phyloP scores from a whole-genome alignment of 2,888 invertebrate genomes.

The Prosopocoilus inquinatus region DNA sequence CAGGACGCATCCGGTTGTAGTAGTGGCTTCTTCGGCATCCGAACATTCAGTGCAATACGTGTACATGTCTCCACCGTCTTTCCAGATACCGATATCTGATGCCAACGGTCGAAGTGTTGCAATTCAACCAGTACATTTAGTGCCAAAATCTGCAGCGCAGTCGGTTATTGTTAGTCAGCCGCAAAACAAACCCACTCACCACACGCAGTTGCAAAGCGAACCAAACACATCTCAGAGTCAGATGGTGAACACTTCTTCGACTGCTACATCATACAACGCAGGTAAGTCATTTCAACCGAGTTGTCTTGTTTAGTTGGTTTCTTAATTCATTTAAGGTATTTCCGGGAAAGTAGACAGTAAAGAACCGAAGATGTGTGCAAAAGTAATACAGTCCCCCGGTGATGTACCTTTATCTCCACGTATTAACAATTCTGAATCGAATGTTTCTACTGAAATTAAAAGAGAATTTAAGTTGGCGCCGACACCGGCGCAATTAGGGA shows the following conservation, averaged over 20 bases:
- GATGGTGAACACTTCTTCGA: conserved; percentile 4
- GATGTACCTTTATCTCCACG: conserved; percentile 31
- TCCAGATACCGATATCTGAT: conserved; percentile 53
- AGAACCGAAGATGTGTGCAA: conserved; percentile 19
- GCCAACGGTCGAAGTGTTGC: conserved; percentile 37
- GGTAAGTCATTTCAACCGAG: neutral
- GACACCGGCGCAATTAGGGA: conserved; percentile 90
- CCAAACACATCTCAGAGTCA: conserved; percentile 7
- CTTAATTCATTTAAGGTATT: conserved; percentile 12
- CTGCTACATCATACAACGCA: conserved; percentile 8
- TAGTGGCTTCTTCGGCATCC: conserved; percentile 46
- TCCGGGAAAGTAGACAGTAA: conserved; percentile 22
- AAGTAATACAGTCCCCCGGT: conserved; percentile 27
- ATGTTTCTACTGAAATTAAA: conserved; percentile 26
- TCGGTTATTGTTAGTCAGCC: conserved; percentile 59
- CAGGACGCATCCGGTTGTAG: conserved; percentile 45
- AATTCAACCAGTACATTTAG: conserved; percentile 42
- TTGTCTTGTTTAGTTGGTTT: neutral
- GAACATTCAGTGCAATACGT: conserved; percentile 50
- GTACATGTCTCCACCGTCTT: conserved; percentile 48
- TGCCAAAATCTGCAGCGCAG: conserved; percentile 49
- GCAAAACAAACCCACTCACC: conserved; percentile 24
- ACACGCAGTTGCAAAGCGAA: conserved; percentile 3
- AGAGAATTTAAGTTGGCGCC: conserved; percentile 78
- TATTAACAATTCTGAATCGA: conserved; percentile 18